These are phyloP conservation scores for Nomada ruficornis DNA, from an alignment of 2,888 invertebrate genomes.

Conservation along the genomic window DNA sequence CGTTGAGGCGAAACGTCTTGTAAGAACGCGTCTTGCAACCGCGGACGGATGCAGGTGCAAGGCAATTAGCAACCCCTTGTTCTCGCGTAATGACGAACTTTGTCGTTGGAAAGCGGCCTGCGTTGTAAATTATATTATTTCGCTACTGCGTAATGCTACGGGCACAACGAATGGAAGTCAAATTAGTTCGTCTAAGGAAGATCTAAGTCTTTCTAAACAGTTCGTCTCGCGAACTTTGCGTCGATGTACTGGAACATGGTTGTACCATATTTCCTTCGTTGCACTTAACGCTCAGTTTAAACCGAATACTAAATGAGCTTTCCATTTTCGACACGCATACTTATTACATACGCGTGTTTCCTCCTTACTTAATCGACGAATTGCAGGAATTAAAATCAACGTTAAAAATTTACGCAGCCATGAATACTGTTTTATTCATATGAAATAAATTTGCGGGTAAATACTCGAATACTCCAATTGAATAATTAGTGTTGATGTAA, in stretches of 20 bases:
- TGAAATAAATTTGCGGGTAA: too few relatives aligned
- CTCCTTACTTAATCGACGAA: too few relatives aligned
- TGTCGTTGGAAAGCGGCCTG: constrained; percentile 33
- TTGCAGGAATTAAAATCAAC: too few relatives aligned
- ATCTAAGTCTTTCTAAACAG: constrained; percentile 13
- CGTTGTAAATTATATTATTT: constrained; percentile 58
- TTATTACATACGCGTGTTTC: too few relatives aligned
- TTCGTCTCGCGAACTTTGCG: background rate
- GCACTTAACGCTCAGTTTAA: background rate
- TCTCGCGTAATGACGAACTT: constrained; percentile 47
- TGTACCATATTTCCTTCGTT: too few relatives aligned
- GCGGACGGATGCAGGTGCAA: constrained; percentile 60
- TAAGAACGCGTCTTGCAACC: constrained; percentile 47
- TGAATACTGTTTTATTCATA: too few relatives aligned
- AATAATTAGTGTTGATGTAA: too few relatives aligned
- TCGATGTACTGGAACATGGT: too few relatives aligned
- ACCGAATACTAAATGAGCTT: background rate
- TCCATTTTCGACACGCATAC: too few relatives aligned
- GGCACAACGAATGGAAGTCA: constrained; percentile 29
- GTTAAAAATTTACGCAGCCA: too few relatives aligned
- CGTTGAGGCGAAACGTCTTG: constrained; percentile 44
- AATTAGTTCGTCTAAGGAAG: constrained; percentile 32
- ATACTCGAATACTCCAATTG: too few relatives aligned
- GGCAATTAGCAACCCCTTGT: constrained; percentile 63
- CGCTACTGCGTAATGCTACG: constrained; percentile 1